A percentile compares a stretch with the other conserved stretches of the same genome.
These are phyloP conservation scores for Protodeltote pygarga DNA, from an alignment of 2,888 invertebrate species.

Conservation along the genomic window DNA sequence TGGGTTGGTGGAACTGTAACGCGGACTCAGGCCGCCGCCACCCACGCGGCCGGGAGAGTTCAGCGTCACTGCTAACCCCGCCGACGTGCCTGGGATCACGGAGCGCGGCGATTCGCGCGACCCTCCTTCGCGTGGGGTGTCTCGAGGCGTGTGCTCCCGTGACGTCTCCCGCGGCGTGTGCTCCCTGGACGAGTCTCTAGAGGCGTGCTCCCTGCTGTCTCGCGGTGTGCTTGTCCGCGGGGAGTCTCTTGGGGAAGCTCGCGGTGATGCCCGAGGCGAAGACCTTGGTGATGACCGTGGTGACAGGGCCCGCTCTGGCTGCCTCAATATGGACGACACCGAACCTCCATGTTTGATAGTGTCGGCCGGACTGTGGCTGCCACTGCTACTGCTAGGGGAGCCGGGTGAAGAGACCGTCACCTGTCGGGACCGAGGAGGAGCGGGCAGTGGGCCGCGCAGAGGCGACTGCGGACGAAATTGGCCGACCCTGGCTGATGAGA, in stretches of 20 bases:
- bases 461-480: conserved; percentile 91
- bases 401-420: conserved; percentile 90
- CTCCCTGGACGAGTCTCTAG: conserved; percentile 71
- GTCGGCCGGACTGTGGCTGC: conserved; percentile 93
- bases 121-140: conserved; percentile 57
- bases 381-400: conserved; percentile 95
- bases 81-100: conserved; percentile 87
- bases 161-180: conserved; percentile 65
- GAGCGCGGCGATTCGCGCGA: conserved; percentile 59
- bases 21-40: conserved; percentile 64
- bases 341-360: conserved; percentile 89
- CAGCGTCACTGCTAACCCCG: conserved; percentile 88
- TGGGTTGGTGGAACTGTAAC: conserved; percentile 87
- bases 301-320: conserved; percentile 74
- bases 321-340: conserved; percentile 78
- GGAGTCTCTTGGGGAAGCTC: conserved; percentile 70
- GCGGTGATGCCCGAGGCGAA: conserved; percentile 74
- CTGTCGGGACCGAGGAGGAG: conserved; percentile 82
- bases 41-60: conserved; percentile 67
- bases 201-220: conserved; percentile 63
- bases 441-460: conserved; percentile 88
- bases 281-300: conserved; percentile 76
- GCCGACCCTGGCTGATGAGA: conserved; percentile 91
- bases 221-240: conserved; percentile 72
- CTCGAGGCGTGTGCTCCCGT: conserved; percentile 66